Evolutionary conservation across 2,113 vertebrate species (phyloP).

Genomic region (Pseudopipra pipra): DNA sequence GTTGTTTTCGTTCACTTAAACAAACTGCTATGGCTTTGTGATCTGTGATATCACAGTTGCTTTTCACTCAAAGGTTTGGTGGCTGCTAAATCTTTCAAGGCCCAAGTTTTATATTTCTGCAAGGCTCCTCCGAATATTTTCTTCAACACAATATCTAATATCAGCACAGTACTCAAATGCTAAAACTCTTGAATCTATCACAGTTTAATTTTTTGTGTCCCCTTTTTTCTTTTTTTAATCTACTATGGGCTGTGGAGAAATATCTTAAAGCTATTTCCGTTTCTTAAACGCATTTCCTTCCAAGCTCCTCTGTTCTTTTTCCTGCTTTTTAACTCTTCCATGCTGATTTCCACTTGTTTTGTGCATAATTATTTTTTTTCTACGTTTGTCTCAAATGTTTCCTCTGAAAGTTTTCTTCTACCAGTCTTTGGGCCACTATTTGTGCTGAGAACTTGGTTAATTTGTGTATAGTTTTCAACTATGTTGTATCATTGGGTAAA

Average conservation of each 20-base stretch:
- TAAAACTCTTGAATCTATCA: neutral
- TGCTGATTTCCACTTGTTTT: neutral
- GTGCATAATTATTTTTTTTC: neutral
- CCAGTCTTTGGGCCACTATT: neutral
- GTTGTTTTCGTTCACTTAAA: slow-evolving; percentile 20
- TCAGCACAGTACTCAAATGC: neutral
- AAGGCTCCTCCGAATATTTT: neutral
- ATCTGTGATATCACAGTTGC: neutral
- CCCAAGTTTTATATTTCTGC: neutral
- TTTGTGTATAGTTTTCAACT: neutral
- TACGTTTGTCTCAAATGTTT: neutral
- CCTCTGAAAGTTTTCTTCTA: neutral
- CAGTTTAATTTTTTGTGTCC: neutral
- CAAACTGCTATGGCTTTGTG: slow-evolving; percentile 38
- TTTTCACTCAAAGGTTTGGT: neutral
- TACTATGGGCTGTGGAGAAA: neutral
- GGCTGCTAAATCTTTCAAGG: neutral
- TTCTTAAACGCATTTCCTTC: neutral
- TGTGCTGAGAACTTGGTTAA: neutral
- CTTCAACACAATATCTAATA: neutral
- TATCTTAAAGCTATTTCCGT: neutral
- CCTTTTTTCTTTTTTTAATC: neutral
- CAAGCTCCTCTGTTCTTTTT: neutral
- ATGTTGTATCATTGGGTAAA: neutral
- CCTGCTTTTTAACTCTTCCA: neutral